These are phyloP conservation scores for Brachyistius frenatus DNA, from an alignment of 2,113 vertebrate genomes.

Conservation along the genomic window DNA sequence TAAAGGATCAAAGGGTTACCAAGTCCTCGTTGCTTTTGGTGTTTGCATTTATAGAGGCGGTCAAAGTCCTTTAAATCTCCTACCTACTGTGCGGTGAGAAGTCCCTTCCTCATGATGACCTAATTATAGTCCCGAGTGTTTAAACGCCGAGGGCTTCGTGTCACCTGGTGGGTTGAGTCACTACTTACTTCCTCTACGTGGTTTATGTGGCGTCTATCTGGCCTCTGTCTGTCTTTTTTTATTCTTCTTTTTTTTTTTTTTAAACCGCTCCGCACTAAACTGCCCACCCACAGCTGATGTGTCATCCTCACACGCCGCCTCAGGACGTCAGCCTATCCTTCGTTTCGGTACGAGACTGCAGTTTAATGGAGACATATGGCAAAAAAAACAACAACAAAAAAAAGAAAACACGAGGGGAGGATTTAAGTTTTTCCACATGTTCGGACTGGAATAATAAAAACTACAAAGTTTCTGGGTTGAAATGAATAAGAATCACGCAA, in stretches of 20 bases:
- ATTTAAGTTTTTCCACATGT: not conserved
- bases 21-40: not conserved
- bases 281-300: conserved; percentile 23
- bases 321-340: conserved; percentile 9
- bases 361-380: conserved; percentile 15
- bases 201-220: not conserved
- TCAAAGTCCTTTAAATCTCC: not conserved
- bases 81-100: conserved; percentile 7
- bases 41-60: conserved; percentile 14
- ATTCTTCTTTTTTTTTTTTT: conserved; percentile 15
- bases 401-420: not conserved
- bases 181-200: conserved; percentile 43
- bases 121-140: conserved; percentile 50
- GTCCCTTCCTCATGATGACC: not conserved
- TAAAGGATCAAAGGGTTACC: conserved; percentile 37
- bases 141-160: not conserved
- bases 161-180: conserved; percentile 54
- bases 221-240: no score
- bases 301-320: conserved; percentile 45
- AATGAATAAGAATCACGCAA: no score
- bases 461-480: no score
- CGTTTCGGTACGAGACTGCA: not conserved
- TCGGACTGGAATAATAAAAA: not conserved
- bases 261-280: not conserved
- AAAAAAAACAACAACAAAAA: no score